These are phyloP conservation scores for Amphiprion ocellaris DNA, from an alignment of 2,113 vertebrate genomes.

Conservation along the genomic window DNA sequence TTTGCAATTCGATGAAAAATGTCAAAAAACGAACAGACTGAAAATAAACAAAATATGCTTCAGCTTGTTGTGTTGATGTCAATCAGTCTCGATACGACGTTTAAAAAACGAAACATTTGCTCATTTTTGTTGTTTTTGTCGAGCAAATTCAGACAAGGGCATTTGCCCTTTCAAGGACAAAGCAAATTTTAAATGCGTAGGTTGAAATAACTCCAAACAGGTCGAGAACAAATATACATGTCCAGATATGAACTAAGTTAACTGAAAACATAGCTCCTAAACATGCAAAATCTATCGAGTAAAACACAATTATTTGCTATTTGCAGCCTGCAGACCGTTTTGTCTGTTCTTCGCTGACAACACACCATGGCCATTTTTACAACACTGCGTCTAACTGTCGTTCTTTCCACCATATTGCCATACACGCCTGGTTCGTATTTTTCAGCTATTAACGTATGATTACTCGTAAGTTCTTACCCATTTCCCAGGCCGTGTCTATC, in stretches of 20 bases:
- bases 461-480: conserved; percentile 81
- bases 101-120: conserved; percentile 40
- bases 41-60: conserved; percentile 64
- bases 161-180: conserved; percentile 88
- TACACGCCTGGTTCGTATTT: conserved; percentile 39
- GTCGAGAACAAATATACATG: conserved; percentile 47
- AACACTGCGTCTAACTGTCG: conserved; percentile 77
- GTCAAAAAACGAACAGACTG: conserved; percentile 48
- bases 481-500: conserved; percentile 40
- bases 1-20: conserved; percentile 47
- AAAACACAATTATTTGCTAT: not conserved
- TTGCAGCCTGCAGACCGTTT: conserved; percentile 8
- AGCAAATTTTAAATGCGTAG: conserved; percentile 89
- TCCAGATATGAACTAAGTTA: conserved; percentile 31
- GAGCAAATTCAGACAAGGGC: conserved; percentile 78
- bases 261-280: conserved; percentile 42
- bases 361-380: conserved; percentile 87
- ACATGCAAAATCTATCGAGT: conserved; percentile 34
- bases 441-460: conserved; percentile 41
- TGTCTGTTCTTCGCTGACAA: conserved; percentile 69
- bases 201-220: conserved; percentile 71
- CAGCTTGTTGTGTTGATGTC: conserved; percentile 29
- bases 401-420: conserved; percentile 86
- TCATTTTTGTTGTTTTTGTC: conserved; percentile 61
- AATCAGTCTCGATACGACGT: conserved; percentile 2